Base-by-base conservation (phyloP, 2,113 vertebrate genomes). In the Romanogobio albipinnatus region DNA sequence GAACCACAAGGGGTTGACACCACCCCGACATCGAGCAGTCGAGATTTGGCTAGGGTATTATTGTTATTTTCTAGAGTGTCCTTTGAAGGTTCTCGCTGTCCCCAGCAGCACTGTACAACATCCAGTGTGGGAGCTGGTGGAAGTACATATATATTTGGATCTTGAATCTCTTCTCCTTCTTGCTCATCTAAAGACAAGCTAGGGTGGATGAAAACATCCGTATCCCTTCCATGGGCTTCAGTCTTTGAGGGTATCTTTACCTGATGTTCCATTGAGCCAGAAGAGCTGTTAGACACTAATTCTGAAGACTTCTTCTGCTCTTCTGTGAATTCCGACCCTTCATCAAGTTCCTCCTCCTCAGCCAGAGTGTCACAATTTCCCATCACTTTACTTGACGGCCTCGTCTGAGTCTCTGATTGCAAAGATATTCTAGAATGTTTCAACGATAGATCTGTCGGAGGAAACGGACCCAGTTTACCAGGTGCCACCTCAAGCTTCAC, bases 41-140 rank as follows among this genome's bases (percentile, higher is more conserved):
- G 88, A 45, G 66, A 19, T 53, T 70, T 88, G 91, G 92, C 87
- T 68, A 74, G 84, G 78, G 77, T 92, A 91, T 93, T 94, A 90
- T 94, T 95, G 92, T 95, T 95, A 62, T 79, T 86, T 76, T 90
- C 90, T 36, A 71, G 73, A 2, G 47, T 2, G 29, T 81, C 49
- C 2, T 58, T 36, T 1, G 81, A 33, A 81, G 76, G 8, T 26
- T 92, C 84, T 1, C 71, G 24, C 39, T 89, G 70, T 0, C 89
- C 92, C 77, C 85, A 92, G 83, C 94, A 94, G 78, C 92, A 93
- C 15, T 89, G 93, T 1, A 92, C 88, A 56, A 76, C 82, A 64
- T 76, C 82, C 3, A 92, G 73, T 59, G 53, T 87, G 10, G 88
- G 58, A 62, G 62, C 84, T 17, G 83, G 76, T 7, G 71, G 82